Evolutionary conservation across 2,888 invertebrate species (phyloP).

Genomic region (Isotomurus palustris): DNA sequence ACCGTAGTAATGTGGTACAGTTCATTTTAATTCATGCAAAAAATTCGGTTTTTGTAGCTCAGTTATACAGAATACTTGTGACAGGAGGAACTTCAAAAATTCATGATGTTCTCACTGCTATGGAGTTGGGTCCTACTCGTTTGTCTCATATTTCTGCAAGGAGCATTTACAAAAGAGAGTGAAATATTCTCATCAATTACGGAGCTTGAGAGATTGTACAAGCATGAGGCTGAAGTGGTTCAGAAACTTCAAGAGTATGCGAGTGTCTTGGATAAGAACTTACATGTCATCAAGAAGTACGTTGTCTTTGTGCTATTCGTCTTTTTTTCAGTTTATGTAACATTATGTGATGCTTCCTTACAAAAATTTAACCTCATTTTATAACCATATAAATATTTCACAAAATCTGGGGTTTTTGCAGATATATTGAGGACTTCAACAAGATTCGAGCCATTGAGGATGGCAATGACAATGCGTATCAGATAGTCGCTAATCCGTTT

Average conservation of each 20-base stretch:
- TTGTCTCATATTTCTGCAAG: too few relatives aligned
- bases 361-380: too few relatives aligned
- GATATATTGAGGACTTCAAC: constrained; percentile 46
- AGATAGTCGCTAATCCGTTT: constrained; percentile 48
- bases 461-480: constrained; percentile 16
- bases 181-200: constrained; percentile 45
- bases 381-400: background rate
- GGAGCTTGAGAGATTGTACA: constrained; percentile 43
- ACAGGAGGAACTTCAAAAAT: too few relatives aligned
- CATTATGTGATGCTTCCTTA: background rate
- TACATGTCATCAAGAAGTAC: constrained; percentile 40
- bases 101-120: too few relatives aligned
- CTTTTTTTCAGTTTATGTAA: background rate
- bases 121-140: too few relatives aligned
- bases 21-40: too few relatives aligned
- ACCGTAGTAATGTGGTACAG: too few relatives aligned
- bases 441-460: constrained; percentile 26
- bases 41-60: too few relatives aligned
- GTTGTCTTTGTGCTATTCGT: constrained; percentile 32
- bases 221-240: constrained; percentile 42
- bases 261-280: constrained; percentile 34
- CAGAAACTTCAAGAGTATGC: constrained; percentile 41
- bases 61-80: too few relatives aligned
- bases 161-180: too few relatives aligned
- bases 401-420: constrained; percentile 22